Conservation (phyloP, 2,797 vertebrate genomes). For the Alauda arvensis region DNA sequence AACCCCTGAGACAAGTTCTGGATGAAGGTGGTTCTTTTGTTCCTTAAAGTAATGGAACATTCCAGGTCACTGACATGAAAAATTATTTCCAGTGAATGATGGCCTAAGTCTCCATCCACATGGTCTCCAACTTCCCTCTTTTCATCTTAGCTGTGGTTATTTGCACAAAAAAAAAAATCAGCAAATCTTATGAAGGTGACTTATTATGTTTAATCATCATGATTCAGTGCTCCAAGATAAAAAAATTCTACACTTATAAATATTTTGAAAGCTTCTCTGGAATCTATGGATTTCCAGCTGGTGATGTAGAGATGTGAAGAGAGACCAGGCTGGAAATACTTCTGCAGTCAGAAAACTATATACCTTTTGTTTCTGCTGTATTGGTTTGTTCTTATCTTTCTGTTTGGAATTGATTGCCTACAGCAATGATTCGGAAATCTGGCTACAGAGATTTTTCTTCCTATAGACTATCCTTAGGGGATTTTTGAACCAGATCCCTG, state of each 20-base stretch:
- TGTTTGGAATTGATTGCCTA: constrained; percentile 15
- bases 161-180: not conserved
- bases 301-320: not conserved
- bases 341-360: not conserved
- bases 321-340: constrained; percentile 2
- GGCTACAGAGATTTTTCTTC: constrained; percentile 21
- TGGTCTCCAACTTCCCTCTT: not conserved
- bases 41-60: not conserved
- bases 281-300: not conserved
- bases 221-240: not conserved
- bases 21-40: not conserved
- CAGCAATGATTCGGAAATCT: constrained; percentile 49
- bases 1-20: not conserved
- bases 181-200: not conserved
- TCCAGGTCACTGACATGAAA: not conserved
- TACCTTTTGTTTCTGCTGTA: not conserved
- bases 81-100: not conserved
- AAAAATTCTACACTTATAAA: not conserved
- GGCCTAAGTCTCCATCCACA: not conserved
- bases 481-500: constrained; percentile 34
- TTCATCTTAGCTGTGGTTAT: not conserved
- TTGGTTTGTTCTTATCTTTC: constrained; percentile 25
- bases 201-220: not conserved
- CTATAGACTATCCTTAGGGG: constrained; percentile 7
- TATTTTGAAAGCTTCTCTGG: not conserved